phyloP scores from a whole-genome alignment of 2,797 vertebrate species.

The Distichodus sexfasciatus region DNA sequence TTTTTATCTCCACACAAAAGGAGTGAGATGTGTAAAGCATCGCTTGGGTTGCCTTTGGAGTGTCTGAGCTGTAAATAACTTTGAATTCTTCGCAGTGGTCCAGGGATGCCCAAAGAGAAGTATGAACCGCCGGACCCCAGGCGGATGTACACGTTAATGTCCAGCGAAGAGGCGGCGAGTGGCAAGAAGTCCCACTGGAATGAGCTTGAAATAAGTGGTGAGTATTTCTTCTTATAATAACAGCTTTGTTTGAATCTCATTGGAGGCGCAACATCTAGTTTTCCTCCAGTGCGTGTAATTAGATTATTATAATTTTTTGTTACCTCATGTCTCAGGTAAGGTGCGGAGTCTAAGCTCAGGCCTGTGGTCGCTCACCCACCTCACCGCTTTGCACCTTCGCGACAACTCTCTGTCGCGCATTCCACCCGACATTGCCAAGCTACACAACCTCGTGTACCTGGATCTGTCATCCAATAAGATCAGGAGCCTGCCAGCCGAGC shows the following conservation, averaged over 20 bases:
- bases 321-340: conserved; percentile 74
- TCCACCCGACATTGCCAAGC: conserved; percentile 98
- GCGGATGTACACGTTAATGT: conserved; percentile 99
- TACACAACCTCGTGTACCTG: conserved; percentile 97
- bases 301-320: background rate
- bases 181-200: conserved; percentile 98
- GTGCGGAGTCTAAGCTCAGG: conserved; percentile 94
- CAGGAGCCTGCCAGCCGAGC: conserved; percentile 96
- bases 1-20: no score
- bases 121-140: conserved; percentile 96
- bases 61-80: background rate
- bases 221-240: conserved; percentile 51
- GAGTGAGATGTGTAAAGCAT: background rate
- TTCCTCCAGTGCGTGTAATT: background rate
- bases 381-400: conserved; percentile 97
- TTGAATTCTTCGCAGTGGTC: conserved; percentile 45
- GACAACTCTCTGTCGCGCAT: conserved; percentile 96
- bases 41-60: no score
- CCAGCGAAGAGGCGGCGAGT: conserved; percentile 92
- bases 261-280: no score
- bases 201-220: conserved; percentile 98
- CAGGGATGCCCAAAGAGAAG: conserved; percentile 99
- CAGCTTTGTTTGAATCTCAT: background rate
- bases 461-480: conserved; percentile 98
- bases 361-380: conserved; percentile 95